Base-by-base conservation (phyloP, 1,140 invertebrate species). In the Drosophila orena region DNA sequence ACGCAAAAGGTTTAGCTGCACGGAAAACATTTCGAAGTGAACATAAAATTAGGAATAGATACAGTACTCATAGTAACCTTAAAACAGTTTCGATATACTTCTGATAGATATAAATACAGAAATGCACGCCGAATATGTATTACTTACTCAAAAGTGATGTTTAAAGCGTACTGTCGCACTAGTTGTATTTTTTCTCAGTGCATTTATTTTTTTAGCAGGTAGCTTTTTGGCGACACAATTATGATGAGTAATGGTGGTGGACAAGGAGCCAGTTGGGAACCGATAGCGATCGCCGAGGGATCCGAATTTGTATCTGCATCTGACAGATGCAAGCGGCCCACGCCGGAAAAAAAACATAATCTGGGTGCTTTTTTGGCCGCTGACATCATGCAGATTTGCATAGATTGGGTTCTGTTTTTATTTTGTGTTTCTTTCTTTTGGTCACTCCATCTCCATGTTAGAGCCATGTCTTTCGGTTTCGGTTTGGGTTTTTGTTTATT, bases 301-400 rank as follows among this genome's bases (percentile, higher is more conserved):
- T 75, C 71, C 54, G 53, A 42, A 49, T 53, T 53, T 56, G 53
- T 47, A 72, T 71, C 59, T 66, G 58, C 34, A 57, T 56, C 72
- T 56, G 52, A 75, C 75, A 78, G 75, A 77, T 77, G 75, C 74
- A 70, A 50, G 35, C 57, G 27, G 57, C 52, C 73, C 49, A 75
- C 72, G 68, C 66, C 42, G 56, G 15, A 55, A 7, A 37, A 7
- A 37, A 53, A 38, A 37, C 57, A 47, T 72, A 73, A 62, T 74
- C 69, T 24, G 43, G 44, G 54, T 55, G 62, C 70, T 50, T 62
- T 77, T 81, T 88, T 68, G 64, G 68, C 35, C 44, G 83, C 81
- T 86, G 81, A 86, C 83, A 86, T 86, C 81, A 86, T 88, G 74
- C 66, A 74, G 62, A 77, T 81, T 86, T 86, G 81, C 81, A 86